Conservation (phyloP, 2,888 invertebrate species). For the Drosophila affinis region DNA sequence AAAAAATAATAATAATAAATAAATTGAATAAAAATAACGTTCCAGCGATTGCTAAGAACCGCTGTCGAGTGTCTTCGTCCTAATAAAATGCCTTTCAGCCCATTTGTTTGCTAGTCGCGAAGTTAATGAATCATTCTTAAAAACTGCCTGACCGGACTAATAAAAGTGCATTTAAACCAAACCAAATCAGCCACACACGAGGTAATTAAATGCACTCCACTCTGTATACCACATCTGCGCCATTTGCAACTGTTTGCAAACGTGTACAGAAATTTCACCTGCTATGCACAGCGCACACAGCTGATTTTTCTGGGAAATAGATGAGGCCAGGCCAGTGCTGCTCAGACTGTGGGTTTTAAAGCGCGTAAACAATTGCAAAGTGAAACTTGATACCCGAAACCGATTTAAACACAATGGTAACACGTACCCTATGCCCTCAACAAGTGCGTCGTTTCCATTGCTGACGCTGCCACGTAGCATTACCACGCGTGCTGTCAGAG, state of each 20-base stretch:
- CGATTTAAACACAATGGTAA: constrained; percentile 25
- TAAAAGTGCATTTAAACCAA: constrained; percentile 74
- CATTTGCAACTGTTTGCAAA: constrained; percentile 39
- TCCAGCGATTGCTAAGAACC: not conserved
- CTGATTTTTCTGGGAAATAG: constrained; percentile 51
- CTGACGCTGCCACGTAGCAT: constrained; percentile 62
- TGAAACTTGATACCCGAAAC: constrained; percentile 60
- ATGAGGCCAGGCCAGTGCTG: constrained; percentile 42
- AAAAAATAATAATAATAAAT: not conserved
- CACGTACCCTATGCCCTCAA: constrained; percentile 77
- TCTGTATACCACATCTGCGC: not conserved
- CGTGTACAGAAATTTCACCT: constrained; percentile 72
- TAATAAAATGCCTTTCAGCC: constrained; percentile 1
- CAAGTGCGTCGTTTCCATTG: constrained; percentile 67
- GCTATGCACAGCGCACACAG: constrained; percentile 59
- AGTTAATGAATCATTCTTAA: constrained; percentile 42
- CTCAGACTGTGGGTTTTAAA: constrained; percentile 61
- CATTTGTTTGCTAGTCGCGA: constrained; percentile 4
- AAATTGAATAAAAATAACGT: not conserved
- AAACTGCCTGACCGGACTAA: constrained; percentile 45
- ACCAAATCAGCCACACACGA: constrained; percentile 27
- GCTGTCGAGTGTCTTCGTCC: constrained; percentile 8
- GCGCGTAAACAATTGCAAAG: constrained; percentile 73
- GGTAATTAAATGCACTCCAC: constrained; percentile 25
- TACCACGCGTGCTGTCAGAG: constrained; percentile 60